phyloP scores from a whole-genome alignment of 2,797 vertebrate species.

The Spondyliosoma cantharus region DNA sequence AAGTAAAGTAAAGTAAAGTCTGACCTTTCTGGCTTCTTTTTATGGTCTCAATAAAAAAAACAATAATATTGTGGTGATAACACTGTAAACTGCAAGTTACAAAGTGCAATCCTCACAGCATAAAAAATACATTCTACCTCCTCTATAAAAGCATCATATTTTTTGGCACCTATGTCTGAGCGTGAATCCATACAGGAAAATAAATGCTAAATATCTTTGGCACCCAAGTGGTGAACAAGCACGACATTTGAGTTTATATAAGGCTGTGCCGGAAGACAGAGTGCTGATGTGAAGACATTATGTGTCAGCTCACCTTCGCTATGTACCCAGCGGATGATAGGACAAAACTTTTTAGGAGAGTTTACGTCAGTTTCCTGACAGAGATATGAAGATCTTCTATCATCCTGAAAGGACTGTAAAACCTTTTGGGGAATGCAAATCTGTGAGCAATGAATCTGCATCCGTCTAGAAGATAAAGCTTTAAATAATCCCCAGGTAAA shows the following conservation, averaged over 20 bases:
- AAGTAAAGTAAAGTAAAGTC: too few relatives aligned
- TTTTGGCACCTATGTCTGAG: slow-evolving; percentile 17
- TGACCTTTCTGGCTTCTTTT: too few relatives aligned
- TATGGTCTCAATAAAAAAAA: slow-evolving; percentile 12
- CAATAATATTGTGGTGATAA: slow-evolving; percentile 1
- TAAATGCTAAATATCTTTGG: slow-evolving; percentile 42
- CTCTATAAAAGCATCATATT: slow-evolving; percentile 26
- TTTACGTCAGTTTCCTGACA: slow-evolving; percentile 53
- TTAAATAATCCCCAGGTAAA: slow-evolving; percentile 61
- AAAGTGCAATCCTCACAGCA: slow-evolving; percentile 13
- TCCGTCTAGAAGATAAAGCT: slow-evolving; percentile 51
- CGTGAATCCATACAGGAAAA: slow-evolving; percentile 39
- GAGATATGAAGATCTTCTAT: slow-evolving; percentile 63
- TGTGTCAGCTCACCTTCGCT: slow-evolving; percentile 49
- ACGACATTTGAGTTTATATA: slow-evolving; percentile 22
- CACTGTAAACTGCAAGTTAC: not conserved
- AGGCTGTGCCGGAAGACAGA: slow-evolving; percentile 25
- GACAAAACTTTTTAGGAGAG: slow-evolving; percentile 57
- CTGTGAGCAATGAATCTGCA: slow-evolving; percentile 60
- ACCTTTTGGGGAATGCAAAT: slow-evolving; percentile 71
- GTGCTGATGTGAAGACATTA: slow-evolving; percentile 43
- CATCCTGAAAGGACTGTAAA: slow-evolving; percentile 59
- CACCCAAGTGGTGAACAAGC: slow-evolving; percentile 46
- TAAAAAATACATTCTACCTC: slow-evolving; percentile 4
- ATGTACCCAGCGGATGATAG: slow-evolving; percentile 31